Evolutionary conservation across 2,113 vertebrate species (phyloP).

Genomic region (Ivindomyrus marchei): DNA sequence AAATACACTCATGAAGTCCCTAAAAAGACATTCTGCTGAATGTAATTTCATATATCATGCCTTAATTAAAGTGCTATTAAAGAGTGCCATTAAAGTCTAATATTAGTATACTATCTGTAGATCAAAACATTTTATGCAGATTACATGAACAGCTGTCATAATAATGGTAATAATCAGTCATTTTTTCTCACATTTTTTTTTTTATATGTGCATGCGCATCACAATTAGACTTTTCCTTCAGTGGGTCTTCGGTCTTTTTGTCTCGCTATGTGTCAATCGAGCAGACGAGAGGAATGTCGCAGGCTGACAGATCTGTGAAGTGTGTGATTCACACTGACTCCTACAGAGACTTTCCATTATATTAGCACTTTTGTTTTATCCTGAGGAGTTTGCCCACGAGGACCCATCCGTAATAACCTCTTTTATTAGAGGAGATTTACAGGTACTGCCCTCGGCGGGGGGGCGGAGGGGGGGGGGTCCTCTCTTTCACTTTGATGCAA

Average conservation of each 20-base stretch:
- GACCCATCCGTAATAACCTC: neutral
- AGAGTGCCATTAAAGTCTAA: neutral
- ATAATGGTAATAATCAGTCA: neutral
- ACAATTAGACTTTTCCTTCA: neutral
- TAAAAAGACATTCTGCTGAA: neutral
- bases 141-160: neutral
- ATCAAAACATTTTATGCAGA: neutral
- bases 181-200: neutral
- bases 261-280: neutral
- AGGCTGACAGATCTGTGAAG: neutral
- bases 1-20: neutral
- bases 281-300: neutral
- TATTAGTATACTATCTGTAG: neutral
- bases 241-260: neutral
- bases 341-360: slow-evolving; percentile 1
- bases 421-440: slow-evolving; percentile 17
- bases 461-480: neutral
- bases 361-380: slow-evolving; percentile 10
- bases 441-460: neutral
- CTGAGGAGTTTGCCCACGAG: slow-evolving; percentile 1
- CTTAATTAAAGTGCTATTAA: neutral
- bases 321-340: slow-evolving; percentile 1
- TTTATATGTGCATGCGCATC: neutral
- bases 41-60: neutral
- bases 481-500: slow-evolving; percentile 16